phyloP scores from a whole-genome alignment of 2,797 vertebrate species.

The Pseudopleuronectes americanus region DNA sequence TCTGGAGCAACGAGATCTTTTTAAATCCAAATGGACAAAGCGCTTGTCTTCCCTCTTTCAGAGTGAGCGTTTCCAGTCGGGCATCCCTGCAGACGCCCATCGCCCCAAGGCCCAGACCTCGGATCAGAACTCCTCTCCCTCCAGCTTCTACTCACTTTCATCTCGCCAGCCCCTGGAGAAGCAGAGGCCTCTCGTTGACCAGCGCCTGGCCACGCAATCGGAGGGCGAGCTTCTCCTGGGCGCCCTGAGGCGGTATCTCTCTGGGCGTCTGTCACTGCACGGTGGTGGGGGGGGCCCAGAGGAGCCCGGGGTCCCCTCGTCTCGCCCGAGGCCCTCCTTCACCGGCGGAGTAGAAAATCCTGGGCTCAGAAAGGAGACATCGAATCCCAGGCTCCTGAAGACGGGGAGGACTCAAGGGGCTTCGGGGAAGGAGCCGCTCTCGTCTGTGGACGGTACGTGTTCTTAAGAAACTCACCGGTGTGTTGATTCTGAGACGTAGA shows the following conservation, averaged over 20 bases:
- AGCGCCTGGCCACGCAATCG: conserved; percentile 38
- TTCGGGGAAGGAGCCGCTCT: conserved; percentile 74
- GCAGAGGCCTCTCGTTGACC: conserved; percentile 39
- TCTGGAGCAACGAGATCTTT: background rate
- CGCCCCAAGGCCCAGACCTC: conserved; percentile 62
- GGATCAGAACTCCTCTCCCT: conserved; percentile 59
- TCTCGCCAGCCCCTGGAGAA: conserved; percentile 42
- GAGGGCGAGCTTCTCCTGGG: conserved; percentile 75
- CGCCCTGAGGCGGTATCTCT: conserved; percentile 80
- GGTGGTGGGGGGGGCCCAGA: conserved; percentile 18
- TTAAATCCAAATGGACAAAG: background rate
- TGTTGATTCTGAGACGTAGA: too few relatives aligned
- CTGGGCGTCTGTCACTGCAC: conserved; percentile 73
- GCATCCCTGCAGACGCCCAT: conserved; percentile 61
- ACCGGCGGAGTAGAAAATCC: conserved; percentile 56
- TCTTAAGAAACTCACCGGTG: too few relatives aligned
- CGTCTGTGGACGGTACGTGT: conserved; percentile 85
- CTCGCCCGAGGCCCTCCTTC: conserved; percentile 50
- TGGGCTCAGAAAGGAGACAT: conserved; percentile 50
- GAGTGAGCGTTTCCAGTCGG: conserved; percentile 42
- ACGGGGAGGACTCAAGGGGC: conserved; percentile 55
- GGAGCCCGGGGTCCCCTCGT: conserved; percentile 62
- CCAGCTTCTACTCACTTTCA: conserved; percentile 60
- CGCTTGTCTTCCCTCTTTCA: conserved; percentile 21
- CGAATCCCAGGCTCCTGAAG: conserved; percentile 60